These are phyloP conservation scores for Oceanodroma tethys DNA, from an alignment of 2,113 vertebrate genomes.

Conservation along the genomic window DNA sequence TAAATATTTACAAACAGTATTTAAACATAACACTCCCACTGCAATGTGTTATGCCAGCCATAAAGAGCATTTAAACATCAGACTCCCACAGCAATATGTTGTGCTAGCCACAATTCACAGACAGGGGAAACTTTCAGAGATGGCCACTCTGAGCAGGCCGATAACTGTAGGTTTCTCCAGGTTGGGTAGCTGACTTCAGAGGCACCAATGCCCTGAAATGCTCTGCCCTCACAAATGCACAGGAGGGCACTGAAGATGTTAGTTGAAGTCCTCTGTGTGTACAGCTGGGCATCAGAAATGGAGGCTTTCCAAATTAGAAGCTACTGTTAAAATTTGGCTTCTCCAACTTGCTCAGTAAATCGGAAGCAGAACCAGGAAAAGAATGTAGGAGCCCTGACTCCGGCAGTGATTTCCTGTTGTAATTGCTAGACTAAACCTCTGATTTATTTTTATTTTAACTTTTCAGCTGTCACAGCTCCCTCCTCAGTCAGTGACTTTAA, in stretches of 20 bases:
- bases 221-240: neutral
- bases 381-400: neutral
- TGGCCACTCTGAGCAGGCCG: fast-evolving
- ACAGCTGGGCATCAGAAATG: neutral
- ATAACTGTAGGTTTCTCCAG: neutral
- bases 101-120: neutral
- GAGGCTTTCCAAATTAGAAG: neutral
- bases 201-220: neutral
- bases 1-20: constrained; percentile 8
- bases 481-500: neutral
- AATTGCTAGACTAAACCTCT: constrained; percentile 29
- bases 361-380: constrained; percentile 19
- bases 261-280: neutral
- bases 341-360: neutral
- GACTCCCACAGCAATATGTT: neutral
- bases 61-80: neutral
- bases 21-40: constrained; percentile 3
- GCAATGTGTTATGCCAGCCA: neutral
- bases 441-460: constrained; percentile 53
- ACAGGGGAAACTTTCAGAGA: neutral
- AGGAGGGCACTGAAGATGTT: neutral
- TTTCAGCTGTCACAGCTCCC: neutral
- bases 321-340: neutral
- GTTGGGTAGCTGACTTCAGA: neutral
- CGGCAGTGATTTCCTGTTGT: neutral